Evolutionary conservation across 2,888 invertebrate species (phyloP).

Genomic region (Acanthosepion esculentum): DNA sequence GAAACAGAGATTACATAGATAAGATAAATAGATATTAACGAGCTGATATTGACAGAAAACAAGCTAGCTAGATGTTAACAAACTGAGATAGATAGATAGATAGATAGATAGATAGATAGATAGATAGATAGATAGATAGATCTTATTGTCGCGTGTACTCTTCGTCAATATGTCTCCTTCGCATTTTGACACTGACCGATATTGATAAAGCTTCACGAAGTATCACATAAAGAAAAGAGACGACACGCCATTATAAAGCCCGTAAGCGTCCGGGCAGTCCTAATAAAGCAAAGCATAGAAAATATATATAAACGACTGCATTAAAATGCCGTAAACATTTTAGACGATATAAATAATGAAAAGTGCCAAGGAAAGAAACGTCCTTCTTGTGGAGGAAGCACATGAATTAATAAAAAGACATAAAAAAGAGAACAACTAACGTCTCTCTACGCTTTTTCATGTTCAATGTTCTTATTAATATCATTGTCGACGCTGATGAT

Average conservation of each 20-base stretch:
- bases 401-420: not conserved
- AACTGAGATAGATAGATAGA: too few species aligned
- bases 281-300: not conserved
- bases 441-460: not conserved
- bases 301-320: not conserved
- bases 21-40: too few species aligned
- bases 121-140: too few species aligned
- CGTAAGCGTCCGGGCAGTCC: not conserved
- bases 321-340: constrained; percentile 5
- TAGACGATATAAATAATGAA: not conserved
- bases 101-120: too few species aligned
- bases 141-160: too few species aligned
- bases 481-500: not conserved
- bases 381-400: not conserved
- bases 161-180: too few species aligned
- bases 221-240: not conserved
- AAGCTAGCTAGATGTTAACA: too few species aligned
- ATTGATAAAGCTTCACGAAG: not conserved
- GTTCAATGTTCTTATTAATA: not conserved
- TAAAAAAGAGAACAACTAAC: not conserved
- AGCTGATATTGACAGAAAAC: too few species aligned
- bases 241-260: not conserved
- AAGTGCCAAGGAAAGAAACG: not conserved
- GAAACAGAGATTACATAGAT: too few species aligned
- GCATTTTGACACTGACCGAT: not conserved